A percentile compares a stretch with the other conserved stretches of the same genome.
Evolutionary conservation across 2,113 vertebrate genomes (phyloP).

Genomic region (Phoxinus phoxinus): DNA sequence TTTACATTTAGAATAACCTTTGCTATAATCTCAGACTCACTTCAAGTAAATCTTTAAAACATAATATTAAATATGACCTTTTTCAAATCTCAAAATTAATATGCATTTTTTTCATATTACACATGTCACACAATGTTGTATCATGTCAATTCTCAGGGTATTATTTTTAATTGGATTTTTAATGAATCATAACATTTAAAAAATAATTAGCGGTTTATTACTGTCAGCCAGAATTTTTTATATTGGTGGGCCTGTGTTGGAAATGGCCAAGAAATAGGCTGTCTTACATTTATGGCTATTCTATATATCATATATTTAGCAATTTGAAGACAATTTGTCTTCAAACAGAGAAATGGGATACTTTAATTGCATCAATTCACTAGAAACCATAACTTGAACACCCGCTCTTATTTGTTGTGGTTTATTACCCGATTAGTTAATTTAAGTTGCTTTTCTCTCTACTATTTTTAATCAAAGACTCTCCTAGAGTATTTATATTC

Average conservation of each 20-base stretch:
- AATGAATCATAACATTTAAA: no score
- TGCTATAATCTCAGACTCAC: background rate
- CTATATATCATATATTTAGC: background rate
- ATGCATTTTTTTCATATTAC: background rate
- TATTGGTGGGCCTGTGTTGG: background rate
- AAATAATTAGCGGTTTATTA: background rate
- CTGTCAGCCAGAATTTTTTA: background rate
- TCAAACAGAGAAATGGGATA: conserved; percentile 1
- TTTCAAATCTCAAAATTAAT: background rate
- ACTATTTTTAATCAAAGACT: background rate
- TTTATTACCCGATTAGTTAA: background rate
- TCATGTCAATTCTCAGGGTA: no score
- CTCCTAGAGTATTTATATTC: conserved; percentile 23
- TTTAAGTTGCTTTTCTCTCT: background rate
- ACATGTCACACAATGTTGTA: background rate
- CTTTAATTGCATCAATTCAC: background rate
- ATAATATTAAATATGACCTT: background rate
- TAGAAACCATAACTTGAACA: background rate
- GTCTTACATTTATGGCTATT: background rate
- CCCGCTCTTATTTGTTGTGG: background rate
- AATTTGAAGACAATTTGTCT: background rate
- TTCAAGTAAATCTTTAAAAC: background rate
- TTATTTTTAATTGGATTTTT: no score
- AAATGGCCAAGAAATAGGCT: background rate
- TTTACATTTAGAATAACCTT: background rate